phyloP scores from a whole-genome alignment of 2,113 vertebrate species.

The Xiphophorus maculatus region DNA sequence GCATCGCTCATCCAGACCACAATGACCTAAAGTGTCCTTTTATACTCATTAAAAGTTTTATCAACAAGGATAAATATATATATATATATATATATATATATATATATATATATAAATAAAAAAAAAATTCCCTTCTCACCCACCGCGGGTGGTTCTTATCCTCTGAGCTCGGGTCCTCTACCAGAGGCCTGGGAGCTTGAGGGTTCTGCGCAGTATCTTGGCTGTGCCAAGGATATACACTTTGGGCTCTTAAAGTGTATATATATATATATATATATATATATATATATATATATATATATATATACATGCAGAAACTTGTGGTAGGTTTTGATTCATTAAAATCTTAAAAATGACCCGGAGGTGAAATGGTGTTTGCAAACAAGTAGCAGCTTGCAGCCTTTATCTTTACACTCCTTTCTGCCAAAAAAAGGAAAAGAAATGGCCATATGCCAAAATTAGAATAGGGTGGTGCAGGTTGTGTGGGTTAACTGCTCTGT shows the following conservation, averaged over 20 bases:
- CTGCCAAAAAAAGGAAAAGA: conserved; percentile 48
- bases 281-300: too few species aligned
- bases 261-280: too few species aligned
- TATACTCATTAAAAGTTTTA: neutral
- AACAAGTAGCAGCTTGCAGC: conserved; percentile 23
- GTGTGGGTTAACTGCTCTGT: conserved; percentile 14
- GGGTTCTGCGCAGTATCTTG: too few species aligned
- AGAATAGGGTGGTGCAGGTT: conserved; percentile 25
- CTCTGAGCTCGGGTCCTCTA: too few species aligned
- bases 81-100: too few species aligned
- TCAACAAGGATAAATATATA: neutral
- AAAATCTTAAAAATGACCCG: conserved; percentile 2
- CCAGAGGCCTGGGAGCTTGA: too few species aligned
- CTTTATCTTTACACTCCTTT: conserved; percentile 40
- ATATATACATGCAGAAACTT: neutral
- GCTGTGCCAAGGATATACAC: too few species aligned
- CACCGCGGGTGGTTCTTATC: too few species aligned
- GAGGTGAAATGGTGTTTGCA: conserved; percentile 4
- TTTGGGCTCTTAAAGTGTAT: too few species aligned
- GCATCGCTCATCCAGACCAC: neutral
- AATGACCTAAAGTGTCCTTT: neutral
- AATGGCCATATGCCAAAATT: conserved; percentile 36
- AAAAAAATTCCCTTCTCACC: too few species aligned
- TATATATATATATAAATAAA: too few species aligned
- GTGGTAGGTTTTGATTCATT: neutral